Evolutionary conservation across 2,888 invertebrate genomes (phyloP), one percentile per base, ranked within the genome.

Genomic region (Macrosiphum euphorbiae): DNA sequence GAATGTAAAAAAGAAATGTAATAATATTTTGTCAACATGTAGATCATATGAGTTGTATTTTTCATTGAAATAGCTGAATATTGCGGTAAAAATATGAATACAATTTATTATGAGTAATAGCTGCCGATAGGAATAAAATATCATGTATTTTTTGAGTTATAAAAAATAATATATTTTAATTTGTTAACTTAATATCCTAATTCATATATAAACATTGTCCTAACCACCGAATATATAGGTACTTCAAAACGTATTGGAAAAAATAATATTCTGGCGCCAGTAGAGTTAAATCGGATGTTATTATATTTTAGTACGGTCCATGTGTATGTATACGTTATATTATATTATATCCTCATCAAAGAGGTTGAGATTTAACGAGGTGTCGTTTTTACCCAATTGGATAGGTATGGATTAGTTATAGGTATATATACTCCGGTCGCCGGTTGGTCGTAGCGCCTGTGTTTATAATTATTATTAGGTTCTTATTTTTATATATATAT

Each of bases 371-470:
- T 20, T 78, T 78, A 35, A 20, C 78, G 7, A 16, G 78, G 35
- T 78, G 78, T 78, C 35, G 88, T 58, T 89, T 89, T 89, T n/a
- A n/a, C 13, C 58, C 44, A 44, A 89, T 89, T 55, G 88, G 28
- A 58, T 89, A 78, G 35, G 35, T 35, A 78, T 35, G 24, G 78
- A 78, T 78, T 78, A 35, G 78, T 78, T 35, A 35, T 78, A 35
- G 16, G 67, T 67, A n/a, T 67, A 16, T n/a, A 1, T 78, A 67
- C 13, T 16, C 35, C 16, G 10, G 55, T 55, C 78, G 35, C 11
- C 35, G 35, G 35, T 20, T 35, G 16, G 78, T 78, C 78, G 78
- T 78, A 78, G 78, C 41, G 58, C 41, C 26, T 16, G 88, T 78
- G 35, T 44, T 89, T 16, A 58, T 89, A 89, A 89, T 89, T 89